phyloP scores from a whole-genome alignment of 2,797 vertebrate species.

The Aeoliscus strigatus region DNA sequence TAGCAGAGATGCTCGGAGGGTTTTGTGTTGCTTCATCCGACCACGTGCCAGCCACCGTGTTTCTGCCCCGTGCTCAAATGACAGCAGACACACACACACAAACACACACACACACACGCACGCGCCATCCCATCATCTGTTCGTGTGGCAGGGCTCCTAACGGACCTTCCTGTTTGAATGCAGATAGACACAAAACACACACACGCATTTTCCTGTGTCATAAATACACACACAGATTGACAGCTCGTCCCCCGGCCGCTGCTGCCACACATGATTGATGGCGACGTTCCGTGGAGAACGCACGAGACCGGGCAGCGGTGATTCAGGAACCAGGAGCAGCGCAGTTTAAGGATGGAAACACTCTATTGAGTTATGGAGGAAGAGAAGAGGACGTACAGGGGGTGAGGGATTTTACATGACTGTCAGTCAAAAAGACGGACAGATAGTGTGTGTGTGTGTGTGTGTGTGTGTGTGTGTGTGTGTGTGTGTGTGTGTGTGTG shows the following conservation, averaged over 20 bases:
- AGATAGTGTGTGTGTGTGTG: no score
- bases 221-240: slow-evolving; percentile 60
- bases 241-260: slow-evolving; percentile 63
- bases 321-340: slow-evolving; percentile 57
- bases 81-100: slow-evolving; percentile 63
- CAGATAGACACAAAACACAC: slow-evolving; percentile 48
- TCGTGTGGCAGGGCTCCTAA: slow-evolving; percentile 61
- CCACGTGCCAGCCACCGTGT: slow-evolving; percentile 54
- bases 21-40: slow-evolving; percentile 48
- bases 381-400: slow-evolving; percentile 53
- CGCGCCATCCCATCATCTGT: slow-evolving; percentile 53
- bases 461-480: no score
- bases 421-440: slow-evolving; percentile 60
- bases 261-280: slow-evolving; percentile 71
- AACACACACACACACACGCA: slow-evolving; percentile 41
- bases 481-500: no score
- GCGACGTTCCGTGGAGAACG: slow-evolving; percentile 66
- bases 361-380: slow-evolving; percentile 55
- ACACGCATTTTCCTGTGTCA: slow-evolving; percentile 16
- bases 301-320: slow-evolving; percentile 53
- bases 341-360: slow-evolving; percentile 61
- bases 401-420: slow-evolving; percentile 45
- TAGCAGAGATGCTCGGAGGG: slow-evolving; percentile 38
- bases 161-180: slow-evolving; percentile 60
- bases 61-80: slow-evolving; percentile 58